A percentile compares a stretch with the other conserved stretches of the same genome.
Conservation (phyloP, 2,113 vertebrate species). For the Oreochromis niloticus region DNA sequence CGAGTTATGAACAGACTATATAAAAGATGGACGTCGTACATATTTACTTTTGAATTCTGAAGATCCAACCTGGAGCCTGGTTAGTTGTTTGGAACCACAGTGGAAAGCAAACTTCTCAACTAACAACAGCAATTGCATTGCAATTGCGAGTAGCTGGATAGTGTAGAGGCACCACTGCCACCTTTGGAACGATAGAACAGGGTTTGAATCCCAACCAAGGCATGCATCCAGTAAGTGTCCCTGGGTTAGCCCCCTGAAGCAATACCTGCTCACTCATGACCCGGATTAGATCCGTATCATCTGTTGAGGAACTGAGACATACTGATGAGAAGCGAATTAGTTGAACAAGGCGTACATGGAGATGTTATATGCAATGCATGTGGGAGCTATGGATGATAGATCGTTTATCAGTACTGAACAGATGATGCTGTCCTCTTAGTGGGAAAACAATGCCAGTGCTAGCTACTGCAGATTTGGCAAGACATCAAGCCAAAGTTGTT, state of each 20-base stretch:
- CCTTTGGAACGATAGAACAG: neutral
- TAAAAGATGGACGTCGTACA: neutral
- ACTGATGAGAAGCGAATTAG: neutral
- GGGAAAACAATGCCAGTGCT: no score
- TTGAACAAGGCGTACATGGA: neutral
- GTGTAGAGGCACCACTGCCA: neutral
- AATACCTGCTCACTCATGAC: neutral
- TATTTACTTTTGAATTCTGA: neutral
- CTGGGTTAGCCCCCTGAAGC: neutral
- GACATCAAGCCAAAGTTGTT: no score
- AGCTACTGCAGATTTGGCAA: no score
- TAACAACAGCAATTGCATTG: neutral
- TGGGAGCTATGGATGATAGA: neutral
- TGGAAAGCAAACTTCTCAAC: neutral
- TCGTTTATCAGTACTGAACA: no score
- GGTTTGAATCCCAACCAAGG: no score
- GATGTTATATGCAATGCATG: neutral
- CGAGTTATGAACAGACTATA: neutral
- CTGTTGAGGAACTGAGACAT: neutral
- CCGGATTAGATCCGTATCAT: rapidly evolving
- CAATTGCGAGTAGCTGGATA: neutral
- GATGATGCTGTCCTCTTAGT: no score
- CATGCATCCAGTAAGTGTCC: neutral
- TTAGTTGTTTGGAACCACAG: neutral
- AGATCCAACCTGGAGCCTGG: neutral